Evolutionary conservation across 1,140 invertebrate genomes (phyloP).

Genomic region (Acromyrmex charruanus): DNA sequence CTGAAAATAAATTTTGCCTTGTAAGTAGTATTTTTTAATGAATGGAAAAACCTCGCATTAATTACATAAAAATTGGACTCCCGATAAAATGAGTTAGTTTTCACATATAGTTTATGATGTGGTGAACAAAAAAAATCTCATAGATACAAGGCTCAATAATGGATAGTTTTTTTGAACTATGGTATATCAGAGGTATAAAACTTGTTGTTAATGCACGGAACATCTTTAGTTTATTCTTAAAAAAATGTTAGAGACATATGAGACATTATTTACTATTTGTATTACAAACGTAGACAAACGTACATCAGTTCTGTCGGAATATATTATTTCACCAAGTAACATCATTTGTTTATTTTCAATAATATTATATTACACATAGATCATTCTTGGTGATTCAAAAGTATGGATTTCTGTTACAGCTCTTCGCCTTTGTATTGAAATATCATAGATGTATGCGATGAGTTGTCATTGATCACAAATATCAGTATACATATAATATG

Average conservation of each 20-base stretch:
- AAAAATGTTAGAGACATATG: background rate
- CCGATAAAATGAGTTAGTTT: no score
- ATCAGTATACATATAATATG: background rate
- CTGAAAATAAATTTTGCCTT: no score
- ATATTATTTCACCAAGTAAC: background rate
- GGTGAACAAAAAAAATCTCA: no score
- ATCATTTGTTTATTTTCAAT: constrained; percentile 4
- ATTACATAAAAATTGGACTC: no score
- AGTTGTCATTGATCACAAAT: background rate
- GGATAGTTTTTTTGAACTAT: no score
- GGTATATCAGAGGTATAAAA: no score
- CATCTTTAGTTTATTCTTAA: no score
- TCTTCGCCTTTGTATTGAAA: constrained; percentile 3
- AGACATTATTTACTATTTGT: background rate
- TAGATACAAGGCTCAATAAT: no score
- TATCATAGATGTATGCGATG: background rate
- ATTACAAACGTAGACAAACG: background rate
- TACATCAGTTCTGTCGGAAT: background rate
- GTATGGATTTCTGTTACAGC: background rate
- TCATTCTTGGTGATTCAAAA: background rate
- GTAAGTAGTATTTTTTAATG: no score
- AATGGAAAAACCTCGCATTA: no score
- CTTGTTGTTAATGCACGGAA: no score
- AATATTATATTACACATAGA: background rate
- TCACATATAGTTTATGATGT: no score